Evolutionary conservation across 2,797 vertebrate species (phyloP).

Genomic region (Masticophis lateralis): DNA sequence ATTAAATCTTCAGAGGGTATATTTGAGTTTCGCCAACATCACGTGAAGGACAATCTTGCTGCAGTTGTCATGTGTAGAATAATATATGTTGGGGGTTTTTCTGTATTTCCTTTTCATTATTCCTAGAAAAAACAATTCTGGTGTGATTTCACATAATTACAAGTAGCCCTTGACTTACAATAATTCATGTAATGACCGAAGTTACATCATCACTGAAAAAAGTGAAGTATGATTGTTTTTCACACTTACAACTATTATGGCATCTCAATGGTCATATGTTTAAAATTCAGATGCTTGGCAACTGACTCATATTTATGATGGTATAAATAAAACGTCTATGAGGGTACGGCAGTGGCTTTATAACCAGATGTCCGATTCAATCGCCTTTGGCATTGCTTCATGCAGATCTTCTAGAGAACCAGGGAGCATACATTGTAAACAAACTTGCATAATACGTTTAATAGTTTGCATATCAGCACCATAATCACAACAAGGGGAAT

Average conservation of each 20-base stretch:
- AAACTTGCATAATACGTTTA: neutral
- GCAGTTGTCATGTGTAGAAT: too few species aligned
- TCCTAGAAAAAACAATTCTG: too few species aligned
- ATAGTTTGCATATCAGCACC: neutral
- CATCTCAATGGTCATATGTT: neutral
- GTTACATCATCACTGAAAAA: too few species aligned
- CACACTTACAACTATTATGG: neutral
- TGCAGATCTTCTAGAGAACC: neutral
- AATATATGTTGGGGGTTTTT: too few species aligned
- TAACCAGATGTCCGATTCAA: neutral
- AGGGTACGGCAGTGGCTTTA: neutral
- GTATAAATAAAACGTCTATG: neutral
- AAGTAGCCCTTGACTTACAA: too few species aligned
- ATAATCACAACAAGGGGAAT: neutral
- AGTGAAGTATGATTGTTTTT: neutral
- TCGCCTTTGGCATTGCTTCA: neutral
- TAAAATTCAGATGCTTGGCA: neutral
- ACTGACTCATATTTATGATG: neutral
- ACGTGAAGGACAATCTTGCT: too few species aligned
- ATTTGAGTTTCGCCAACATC: too few species aligned
- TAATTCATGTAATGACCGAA: too few species aligned
- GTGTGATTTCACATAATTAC: too few species aligned
- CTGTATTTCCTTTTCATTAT: too few species aligned
- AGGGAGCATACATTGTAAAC: rapidly evolving
- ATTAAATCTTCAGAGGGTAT: too few species aligned